Conservation (phyloP, 2,888 invertebrate species). For the Chaetoderma sp. region DNA sequence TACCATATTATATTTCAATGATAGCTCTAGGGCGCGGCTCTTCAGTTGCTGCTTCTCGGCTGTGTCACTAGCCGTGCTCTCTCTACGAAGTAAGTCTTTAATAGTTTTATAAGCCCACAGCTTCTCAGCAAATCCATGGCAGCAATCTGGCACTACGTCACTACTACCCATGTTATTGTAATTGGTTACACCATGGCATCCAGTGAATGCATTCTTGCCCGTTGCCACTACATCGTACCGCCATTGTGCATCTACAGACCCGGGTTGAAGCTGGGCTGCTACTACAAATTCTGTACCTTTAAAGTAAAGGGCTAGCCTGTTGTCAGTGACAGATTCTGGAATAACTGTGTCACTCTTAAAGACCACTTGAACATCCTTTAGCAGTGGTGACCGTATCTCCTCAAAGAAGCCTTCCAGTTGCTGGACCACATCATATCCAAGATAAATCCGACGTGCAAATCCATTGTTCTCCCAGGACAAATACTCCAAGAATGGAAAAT, state of each 20-base stretch:
- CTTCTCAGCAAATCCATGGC: conserved; percentile 71
- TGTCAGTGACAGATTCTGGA: conserved; percentile 69
- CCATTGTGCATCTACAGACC: not conserved
- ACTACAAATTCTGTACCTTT: conserved; percentile 77
- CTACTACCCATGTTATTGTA: no score
- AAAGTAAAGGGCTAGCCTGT: conserved; percentile 73
- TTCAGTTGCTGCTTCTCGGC: conserved; percentile 35
- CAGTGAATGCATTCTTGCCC: not conserved
- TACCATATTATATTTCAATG: conserved; percentile 77
- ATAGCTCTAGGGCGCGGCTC: conserved; percentile 74
- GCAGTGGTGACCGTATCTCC: conserved; percentile 78
- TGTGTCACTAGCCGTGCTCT: conserved; percentile 37
- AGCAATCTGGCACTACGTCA: not conserved
- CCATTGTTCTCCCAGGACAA: conserved; percentile 78
- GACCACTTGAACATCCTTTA: conserved; percentile 77
- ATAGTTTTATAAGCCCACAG: conserved; percentile 79
- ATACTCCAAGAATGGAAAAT: conserved; percentile 77
- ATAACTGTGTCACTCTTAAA: conserved; percentile 69
- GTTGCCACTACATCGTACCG: not conserved
- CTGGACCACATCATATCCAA: conserved; percentile 78
- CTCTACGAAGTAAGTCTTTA: conserved; percentile 76
- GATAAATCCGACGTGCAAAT: conserved; percentile 79
- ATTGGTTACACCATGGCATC: no score
- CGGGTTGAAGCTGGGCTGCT: conserved; percentile 70
- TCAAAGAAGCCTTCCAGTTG: conserved; percentile 75